phyloP scores from a whole-genome alignment of 2,113 vertebrate species.

The Gymnobelideus leadbeateri region DNA sequence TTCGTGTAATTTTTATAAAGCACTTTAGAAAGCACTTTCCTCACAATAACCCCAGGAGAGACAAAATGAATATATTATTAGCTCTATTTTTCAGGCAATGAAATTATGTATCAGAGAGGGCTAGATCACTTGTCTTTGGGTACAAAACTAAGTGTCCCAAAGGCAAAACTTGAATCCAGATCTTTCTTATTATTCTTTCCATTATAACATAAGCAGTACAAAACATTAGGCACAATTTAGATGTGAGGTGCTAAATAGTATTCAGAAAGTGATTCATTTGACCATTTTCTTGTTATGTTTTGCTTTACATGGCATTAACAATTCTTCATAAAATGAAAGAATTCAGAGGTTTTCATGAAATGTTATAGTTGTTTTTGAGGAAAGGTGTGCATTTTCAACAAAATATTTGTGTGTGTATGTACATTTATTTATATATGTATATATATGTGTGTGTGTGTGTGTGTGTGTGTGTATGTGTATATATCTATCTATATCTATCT shows the following conservation, averaged over 20 bases:
- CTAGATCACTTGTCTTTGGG: not conserved
- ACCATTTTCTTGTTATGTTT: not conserved
- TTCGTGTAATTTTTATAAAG: not conserved
- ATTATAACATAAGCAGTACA: not conserved
- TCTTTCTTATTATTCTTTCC: not conserved
- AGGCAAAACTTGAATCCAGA: not conserved
- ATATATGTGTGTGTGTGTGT: no score
- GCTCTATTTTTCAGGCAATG: not conserved
- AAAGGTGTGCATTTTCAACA: not conserved
- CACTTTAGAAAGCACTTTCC: not conserved
- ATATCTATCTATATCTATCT: no score
- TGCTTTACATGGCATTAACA: not conserved
- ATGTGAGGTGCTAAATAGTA: not conserved
- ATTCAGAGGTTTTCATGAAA: not conserved
- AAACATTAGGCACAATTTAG: not conserved
- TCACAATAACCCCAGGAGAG: not conserved
- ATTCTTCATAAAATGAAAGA: not conserved
- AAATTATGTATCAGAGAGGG: not conserved
- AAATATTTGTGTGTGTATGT: not conserved
- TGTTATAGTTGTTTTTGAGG: not conserved
- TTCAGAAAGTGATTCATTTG: not conserved
- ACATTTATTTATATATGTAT: no score
- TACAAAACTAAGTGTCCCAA: not conserved
- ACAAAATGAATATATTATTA: not conserved
- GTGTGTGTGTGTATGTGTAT: no score